Evolutionary conservation across 2,888 invertebrate species (phyloP).

Genomic region (Elaeidobius kamerunicus): DNA sequence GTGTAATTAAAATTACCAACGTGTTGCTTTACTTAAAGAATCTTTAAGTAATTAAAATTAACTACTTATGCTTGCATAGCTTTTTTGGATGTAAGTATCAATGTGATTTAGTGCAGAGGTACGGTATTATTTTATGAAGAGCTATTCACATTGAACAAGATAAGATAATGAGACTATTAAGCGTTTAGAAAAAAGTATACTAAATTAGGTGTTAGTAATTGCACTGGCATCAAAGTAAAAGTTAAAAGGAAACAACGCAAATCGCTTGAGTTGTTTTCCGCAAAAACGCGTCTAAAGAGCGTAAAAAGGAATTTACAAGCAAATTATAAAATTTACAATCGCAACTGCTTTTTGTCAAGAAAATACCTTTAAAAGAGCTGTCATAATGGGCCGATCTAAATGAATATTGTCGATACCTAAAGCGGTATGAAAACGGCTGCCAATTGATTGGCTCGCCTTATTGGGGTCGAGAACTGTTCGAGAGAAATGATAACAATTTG

Average conservation of each 20-base stretch:
- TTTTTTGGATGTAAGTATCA: too few species aligned
- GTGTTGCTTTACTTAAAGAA: too few species aligned
- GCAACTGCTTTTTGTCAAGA: conserved; percentile 20
- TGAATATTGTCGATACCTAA: conserved; percentile 33
- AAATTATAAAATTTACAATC: conserved; percentile 25
- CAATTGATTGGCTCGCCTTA: conserved; percentile 39
- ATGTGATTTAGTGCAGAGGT: too few species aligned
- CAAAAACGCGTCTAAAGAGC: too few species aligned
- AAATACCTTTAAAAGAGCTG: conserved; percentile 30
- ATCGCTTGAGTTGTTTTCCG: neutral
- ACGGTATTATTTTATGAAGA: too few species aligned
- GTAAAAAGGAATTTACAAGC: conserved; percentile 24
- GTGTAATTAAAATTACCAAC: too few species aligned
- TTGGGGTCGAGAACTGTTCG: conserved; percentile 36
- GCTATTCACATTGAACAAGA: neutral
- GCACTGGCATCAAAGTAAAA: neutral
- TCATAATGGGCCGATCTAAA: conserved; percentile 30
- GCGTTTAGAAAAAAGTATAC: neutral
- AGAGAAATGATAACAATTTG: conserved; percentile 37
- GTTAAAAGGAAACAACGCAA: conserved; percentile 9
- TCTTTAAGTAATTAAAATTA: too few species aligned
- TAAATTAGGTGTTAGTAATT: neutral
- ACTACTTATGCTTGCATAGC: too few species aligned
- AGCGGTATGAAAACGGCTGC: conserved; percentile 34
- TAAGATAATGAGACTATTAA: neutral